Evolutionary conservation across 1,140 invertebrate species (phyloP), one percentile per base, ranked within the genome.

Genomic region (Neelides sp.): DNA sequence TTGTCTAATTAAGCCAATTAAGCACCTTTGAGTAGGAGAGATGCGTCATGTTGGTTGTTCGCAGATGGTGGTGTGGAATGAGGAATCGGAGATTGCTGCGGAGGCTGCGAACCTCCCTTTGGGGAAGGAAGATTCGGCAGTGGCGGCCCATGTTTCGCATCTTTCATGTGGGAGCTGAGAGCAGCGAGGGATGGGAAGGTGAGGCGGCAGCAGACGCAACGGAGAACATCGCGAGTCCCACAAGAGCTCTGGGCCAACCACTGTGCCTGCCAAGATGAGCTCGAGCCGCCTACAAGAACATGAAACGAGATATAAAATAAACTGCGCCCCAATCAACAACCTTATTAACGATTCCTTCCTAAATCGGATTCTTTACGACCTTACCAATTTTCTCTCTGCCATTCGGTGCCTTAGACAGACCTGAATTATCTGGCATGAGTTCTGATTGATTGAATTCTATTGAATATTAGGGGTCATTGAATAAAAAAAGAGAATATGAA

Each of bases 151-250:
- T 93, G 85, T 65, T 92, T 90, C 0, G 88, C 88, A 69, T 92
- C 87, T 64, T 92, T 92, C 89, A 94, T 94, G 66, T 94, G 90
- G 15, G 83, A 79, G 1, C 88, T 92, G 70, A 94, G 79, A 36
- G 88, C 85, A 1, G 85, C 85, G 8, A 94, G 65, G 27, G 83
- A 85, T 15, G 84, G 81, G 62, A 93, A 94, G 62, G 86, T 91
- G 63, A 90, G 85, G 66, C 92, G 91, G 66, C 90, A 94, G 86
- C 88, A 93, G 3, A 94, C 89, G 67, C 90, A 94, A 66, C 91
- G 92, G 3, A 94, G 76, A 13, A 94, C 88, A 64, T 93, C 89
- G 69, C 89, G 87, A 1, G 85, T 88, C 56, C 90, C 85, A 60
- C 92, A 88, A 5, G 87, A 86, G 2, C 87, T 87, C 63, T 91